Base-by-base conservation (phyloP, 2,797 vertebrate species). In the Erethizon dorsatum region DNA sequence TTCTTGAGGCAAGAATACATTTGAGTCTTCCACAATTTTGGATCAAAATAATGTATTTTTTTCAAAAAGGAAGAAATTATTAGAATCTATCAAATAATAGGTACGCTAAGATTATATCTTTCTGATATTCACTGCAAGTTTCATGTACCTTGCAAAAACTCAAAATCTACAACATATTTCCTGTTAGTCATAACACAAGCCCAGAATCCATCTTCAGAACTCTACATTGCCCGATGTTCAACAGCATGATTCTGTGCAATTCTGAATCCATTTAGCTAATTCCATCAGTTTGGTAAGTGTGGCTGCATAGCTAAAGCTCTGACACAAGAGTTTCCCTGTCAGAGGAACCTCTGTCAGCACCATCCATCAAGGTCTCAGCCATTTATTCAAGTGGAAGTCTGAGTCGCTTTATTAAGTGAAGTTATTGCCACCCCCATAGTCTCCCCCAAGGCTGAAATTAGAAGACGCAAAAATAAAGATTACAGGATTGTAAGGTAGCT, bases 401-500 rank as follows among this genome's bases (percentile, higher is more conserved):
- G 14, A 28, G 6, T 54, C 2, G 1, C 17, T 26, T 87, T 71
- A 37, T 71, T 47, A 17, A 17, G 47, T 83, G 1, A 83, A 37
- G 11, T 20, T 41, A 6, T 83, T 73, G 18, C 8, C 1, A 41
- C 4, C 13, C 17, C 20, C 37, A 5, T 37, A 15, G 10, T 31
- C 12, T 52, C 67, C 12, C 47, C 67, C 24, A n/a, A 24, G 71
- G 18, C 1, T 88, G 2, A 90, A 96, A 54, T 5, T 26, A 78
- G 4, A 95, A 88, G 24, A 47, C n/a, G 3, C 5, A 95, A 88
- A 95, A 73, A 54, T 85, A 52, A 89, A 61, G 20, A 41, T n/a
- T 18, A 63, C 37, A 91, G 15, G 37, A 14, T 3, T 82, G n/a
- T 24, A 24, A 41, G 24, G 54, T 37, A 14, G 54, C 20, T 57